A percentile compares a stretch with the other conserved stretches of the same genome.
These are phyloP conservation scores for Speoplatyrhinus poulsoni DNA, from an alignment of 2,113 vertebrate genomes.

Conservation along the genomic window DNA sequence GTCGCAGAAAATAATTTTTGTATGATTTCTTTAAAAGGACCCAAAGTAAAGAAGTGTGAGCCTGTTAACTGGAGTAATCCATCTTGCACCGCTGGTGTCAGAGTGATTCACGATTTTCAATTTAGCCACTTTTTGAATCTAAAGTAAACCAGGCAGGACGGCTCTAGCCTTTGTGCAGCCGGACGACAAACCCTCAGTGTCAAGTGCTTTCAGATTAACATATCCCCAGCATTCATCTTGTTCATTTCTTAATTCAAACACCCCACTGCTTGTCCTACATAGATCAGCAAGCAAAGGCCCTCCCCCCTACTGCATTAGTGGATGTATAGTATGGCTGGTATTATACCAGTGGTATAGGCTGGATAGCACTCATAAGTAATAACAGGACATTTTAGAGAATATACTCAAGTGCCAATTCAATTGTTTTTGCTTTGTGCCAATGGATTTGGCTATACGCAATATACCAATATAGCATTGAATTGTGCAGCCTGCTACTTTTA, in stretches of 20 bases:
- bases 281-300: conserved; percentile 63
- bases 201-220: conserved; percentile 63
- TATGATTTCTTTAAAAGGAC: conserved; percentile 67
- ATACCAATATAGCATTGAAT: conserved; percentile 26
- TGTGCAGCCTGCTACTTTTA: conserved; percentile 1
- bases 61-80: conserved; percentile 77
- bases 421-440: conserved; percentile 50
- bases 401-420: too few relatives aligned
- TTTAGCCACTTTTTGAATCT: conserved; percentile 79
- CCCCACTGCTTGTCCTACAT: conserved; percentile 53
- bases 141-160: conserved; percentile 76
- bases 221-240: conserved; percentile 74
- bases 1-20: conserved; percentile 68
- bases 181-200: conserved; percentile 61
- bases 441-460: conserved; percentile 29
- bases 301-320: conserved; percentile 28
- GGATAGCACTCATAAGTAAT: conserved; percentile 1
- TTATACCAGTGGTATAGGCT: too few relatives aligned
- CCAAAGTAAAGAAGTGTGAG: conserved; percentile 69
- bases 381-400: too few relatives aligned
- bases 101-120: conserved; percentile 85
- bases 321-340: conserved; percentile 30
- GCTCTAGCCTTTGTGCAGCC: conserved; percentile 63
- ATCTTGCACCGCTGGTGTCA: conserved; percentile 74
- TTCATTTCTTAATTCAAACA: conserved; percentile 58